Percentiles rank a stretch among this genome's conserved stretches.
phyloP scores from a whole-genome alignment of 2,888 invertebrate species.

The Neria commutata region DNA sequence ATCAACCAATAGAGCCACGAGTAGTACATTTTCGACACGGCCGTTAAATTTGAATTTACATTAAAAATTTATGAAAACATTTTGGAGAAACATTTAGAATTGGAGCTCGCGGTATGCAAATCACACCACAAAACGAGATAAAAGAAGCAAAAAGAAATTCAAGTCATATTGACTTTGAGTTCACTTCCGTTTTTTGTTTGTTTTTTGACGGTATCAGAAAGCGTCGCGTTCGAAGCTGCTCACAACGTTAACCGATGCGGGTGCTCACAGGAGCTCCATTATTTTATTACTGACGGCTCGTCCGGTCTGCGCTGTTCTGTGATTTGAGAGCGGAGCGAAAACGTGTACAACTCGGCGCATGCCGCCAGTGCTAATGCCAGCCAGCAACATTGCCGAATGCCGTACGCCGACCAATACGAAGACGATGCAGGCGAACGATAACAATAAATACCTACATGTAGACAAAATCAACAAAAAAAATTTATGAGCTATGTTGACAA shows the following conservation, averaged over 20 bases:
- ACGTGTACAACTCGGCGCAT: constrained; percentile 27
- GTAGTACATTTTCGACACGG: too few relatives aligned
- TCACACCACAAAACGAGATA: too few relatives aligned
- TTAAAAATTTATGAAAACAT: too few relatives aligned
- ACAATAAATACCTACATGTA: too few relatives aligned
- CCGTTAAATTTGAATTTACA: too few relatives aligned
- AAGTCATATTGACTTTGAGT: constrained; percentile 3
- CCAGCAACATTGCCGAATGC: constrained; percentile 10
- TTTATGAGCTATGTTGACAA: background rate
- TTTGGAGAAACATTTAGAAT: too few relatives aligned
- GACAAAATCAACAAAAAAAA: too few relatives aligned
- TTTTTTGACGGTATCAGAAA: background rate
- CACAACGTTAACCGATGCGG: too few relatives aligned
- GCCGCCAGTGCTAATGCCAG: background rate
- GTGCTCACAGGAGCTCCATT: constrained; percentile 48
- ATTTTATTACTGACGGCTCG: constrained; percentile 44
- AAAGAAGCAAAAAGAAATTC: constrained; percentile 12
- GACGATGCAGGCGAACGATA: background rate
- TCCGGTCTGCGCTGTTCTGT: constrained; percentile 1
- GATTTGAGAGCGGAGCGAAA: constrained; percentile 16
- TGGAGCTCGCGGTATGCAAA: too few relatives aligned
- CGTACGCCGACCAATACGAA: constrained; percentile 1
- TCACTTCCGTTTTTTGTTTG: background rate
- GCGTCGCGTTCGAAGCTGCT: background rate
- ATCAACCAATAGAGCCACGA: constrained; percentile 4